Evolutionary conservation across 2,113 vertebrate species (phyloP), one percentile per base, ranked within the genome.

Genomic region (Hyperoodon ampullatus): DNA sequence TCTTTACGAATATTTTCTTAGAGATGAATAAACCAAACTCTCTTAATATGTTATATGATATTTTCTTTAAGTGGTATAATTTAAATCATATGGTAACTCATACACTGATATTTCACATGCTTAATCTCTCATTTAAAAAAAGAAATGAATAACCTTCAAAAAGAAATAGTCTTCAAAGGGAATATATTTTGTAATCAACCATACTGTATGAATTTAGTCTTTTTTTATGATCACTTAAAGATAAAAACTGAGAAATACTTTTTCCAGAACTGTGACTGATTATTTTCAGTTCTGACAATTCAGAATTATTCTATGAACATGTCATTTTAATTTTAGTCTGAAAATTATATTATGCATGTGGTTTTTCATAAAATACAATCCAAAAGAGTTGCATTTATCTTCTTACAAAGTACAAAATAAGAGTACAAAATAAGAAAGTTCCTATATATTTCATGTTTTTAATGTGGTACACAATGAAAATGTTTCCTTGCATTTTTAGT

Each of bases 241-340:
- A 33, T 70, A 83, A 94, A 93, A 91, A 53, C 13, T 42, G 3
- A n/a, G n/a, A 66, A 63, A 21, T 75, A 8, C 1, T 23, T 80
- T 88, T 93, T 60, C 33, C 47, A 0, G 53, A 94, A 71, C 2
- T 1, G 8, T 68, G 9, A 74, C 30, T 88, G 35, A 39, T 60
- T 93, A 80, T 93, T 97, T 89, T 95, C 7, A 18, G 23, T 63
- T 93, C 35, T 88, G 39, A 68, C 5, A 88, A 65, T 50, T 88
- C 53, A 66, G 8, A 89, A 75, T 68, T 83, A 86, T 44, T 89
- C 58, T 88, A 44, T 77, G 15, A 61, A 75, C 21, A 58, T 63
- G 3, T 60, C 33, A 83, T 94, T 94, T 91, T 88, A n/a, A 44
- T 82, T 96, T 95, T 58, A 90, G 94, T 63, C 28, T 91, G 23